A percentile compares a stretch with the other conserved stretches of the same genome.
These are phyloP conservation scores for Cerastis leucographa DNA, from an alignment of 2,888 invertebrate species.

Conservation along the genomic window DNA sequence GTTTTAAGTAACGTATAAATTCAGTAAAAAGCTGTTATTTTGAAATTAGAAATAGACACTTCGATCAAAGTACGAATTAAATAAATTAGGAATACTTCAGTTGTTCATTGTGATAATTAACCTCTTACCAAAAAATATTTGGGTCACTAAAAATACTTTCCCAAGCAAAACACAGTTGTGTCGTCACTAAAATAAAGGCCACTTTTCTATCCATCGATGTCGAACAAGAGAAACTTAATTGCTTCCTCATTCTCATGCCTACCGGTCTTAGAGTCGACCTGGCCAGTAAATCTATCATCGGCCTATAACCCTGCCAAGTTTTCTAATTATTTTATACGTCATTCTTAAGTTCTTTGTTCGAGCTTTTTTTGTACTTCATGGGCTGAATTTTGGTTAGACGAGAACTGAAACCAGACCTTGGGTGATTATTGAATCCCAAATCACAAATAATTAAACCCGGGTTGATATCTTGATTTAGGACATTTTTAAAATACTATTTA, in stretches of 20 bases:
- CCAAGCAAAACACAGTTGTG: conserved; percentile 20
- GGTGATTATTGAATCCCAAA: too few relatives aligned
- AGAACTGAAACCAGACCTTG: background rate
- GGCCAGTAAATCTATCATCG: conserved; percentile 57
- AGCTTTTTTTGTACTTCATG: background rate
- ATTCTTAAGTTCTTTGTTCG: conserved; percentile 31
- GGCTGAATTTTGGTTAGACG: background rate
- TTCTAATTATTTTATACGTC: conserved; percentile 52
- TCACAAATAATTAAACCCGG: too few relatives aligned
- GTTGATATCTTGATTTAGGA: too few relatives aligned
- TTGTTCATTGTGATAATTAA: too few relatives aligned
- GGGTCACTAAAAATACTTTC: conserved; percentile 10
- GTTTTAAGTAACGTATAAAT: too few relatives aligned
- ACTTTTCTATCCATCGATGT: conserved; percentile 44
- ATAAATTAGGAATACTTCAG: background rate
- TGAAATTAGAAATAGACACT: too few relatives aligned
- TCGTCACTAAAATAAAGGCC: conserved; percentile 19
- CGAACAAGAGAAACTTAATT: conserved; percentile 57
- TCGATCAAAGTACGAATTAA: too few relatives aligned
- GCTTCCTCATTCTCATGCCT: conserved; percentile 60
- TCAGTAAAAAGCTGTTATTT: too few relatives aligned
- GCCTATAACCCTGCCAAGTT: conserved; percentile 54
- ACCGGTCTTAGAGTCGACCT: conserved; percentile 47
- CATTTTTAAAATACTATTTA: too few relatives aligned
- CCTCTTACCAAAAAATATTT: background rate